Evolutionary conservation across 2,888 invertebrate species (phyloP).

Genomic region (Lasioglossum morio): DNA sequence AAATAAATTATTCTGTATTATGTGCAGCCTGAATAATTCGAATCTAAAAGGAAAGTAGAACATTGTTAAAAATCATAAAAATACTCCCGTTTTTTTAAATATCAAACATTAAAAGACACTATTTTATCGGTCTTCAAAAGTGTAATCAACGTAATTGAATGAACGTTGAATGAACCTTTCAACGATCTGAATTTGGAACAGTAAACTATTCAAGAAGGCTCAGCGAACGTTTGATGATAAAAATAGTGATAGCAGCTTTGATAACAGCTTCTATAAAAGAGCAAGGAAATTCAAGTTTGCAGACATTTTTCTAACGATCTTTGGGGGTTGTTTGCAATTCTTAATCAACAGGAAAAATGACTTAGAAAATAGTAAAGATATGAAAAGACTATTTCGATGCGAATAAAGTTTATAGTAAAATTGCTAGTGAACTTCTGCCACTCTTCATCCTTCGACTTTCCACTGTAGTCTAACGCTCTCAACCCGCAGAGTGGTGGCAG

Average conservation of each 20-base stretch:
- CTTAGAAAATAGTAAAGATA: conserved; percentile 26
- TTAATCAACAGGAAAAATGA: background rate
- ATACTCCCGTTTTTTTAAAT: background rate
- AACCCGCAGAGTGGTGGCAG: background rate
- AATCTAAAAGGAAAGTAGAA: background rate
- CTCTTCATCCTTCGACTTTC: conserved; percentile 46
- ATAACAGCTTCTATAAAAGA: background rate
- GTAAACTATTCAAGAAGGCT: background rate
- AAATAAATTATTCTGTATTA: background rate
- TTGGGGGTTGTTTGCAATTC: too few species aligned
- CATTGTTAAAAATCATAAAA: background rate
- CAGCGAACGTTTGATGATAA: background rate
- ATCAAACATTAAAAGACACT: background rate
- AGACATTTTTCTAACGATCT: background rate
- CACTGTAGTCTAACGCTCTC: conserved; percentile 15
- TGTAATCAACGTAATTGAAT: background rate
- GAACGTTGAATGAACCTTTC: too few species aligned
- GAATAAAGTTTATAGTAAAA: conserved; percentile 68
- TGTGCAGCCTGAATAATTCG: background rate
- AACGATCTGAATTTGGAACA: background rate
- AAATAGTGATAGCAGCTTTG: background rate
- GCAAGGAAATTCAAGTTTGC: background rate
- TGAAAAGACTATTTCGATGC: conserved; percentile 27
- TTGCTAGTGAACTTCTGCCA: conserved; percentile 47
- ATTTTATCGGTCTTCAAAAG: background rate